A percentile compares a stretch with the other conserved stretches of the same genome.
phyloP scores from a whole-genome alignment of 2,797 vertebrate species.

The Paedocypris micromegethes region DNA sequence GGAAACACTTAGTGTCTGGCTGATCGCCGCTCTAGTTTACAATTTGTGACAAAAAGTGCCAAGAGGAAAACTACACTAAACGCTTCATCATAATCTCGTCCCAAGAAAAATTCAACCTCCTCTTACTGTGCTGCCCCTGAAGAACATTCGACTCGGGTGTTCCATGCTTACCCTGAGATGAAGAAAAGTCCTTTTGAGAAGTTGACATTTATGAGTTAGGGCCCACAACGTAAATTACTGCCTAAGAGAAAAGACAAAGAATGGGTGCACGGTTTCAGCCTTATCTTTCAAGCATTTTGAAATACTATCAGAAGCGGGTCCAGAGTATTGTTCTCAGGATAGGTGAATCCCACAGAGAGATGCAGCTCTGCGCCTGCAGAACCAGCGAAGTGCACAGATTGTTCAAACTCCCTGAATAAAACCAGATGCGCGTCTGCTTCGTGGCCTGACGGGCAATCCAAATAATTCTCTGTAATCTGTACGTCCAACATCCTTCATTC shows the following conservation, averaged over 20 bases:
- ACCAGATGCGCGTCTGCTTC: constrained; percentile 53
- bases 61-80: constrained; percentile 19
- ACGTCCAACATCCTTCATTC: constrained; percentile 48
- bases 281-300: constrained; percentile 41
- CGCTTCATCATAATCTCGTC: constrained; percentile 18
- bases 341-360: constrained; percentile 39
- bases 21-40: constrained; percentile 12
- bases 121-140: constrained; percentile 6
- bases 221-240: constrained; percentile 37
- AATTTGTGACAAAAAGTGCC: constrained; percentile 28
- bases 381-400: constrained; percentile 45
- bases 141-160: constrained; percentile 34
- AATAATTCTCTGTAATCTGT: constrained; percentile 50
- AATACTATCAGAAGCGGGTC: constrained; percentile 41
- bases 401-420: constrained; percentile 51
- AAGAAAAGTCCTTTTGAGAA: constrained; percentile 34
- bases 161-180: constrained; percentile 34
- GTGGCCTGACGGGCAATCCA: constrained; percentile 48
- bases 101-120: constrained; percentile 32
- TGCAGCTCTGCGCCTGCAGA: constrained; percentile 39
- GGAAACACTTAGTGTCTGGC: constrained; percentile 22
- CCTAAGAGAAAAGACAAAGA: constrained; percentile 10
- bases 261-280: constrained; percentile 11
- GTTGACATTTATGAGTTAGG: constrained; percentile 37
- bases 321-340: constrained; percentile 48